These are phyloP conservation scores for Dicaeum eximium DNA, from an alignment of 2,113 vertebrate genomes.

Conservation along the genomic window DNA sequence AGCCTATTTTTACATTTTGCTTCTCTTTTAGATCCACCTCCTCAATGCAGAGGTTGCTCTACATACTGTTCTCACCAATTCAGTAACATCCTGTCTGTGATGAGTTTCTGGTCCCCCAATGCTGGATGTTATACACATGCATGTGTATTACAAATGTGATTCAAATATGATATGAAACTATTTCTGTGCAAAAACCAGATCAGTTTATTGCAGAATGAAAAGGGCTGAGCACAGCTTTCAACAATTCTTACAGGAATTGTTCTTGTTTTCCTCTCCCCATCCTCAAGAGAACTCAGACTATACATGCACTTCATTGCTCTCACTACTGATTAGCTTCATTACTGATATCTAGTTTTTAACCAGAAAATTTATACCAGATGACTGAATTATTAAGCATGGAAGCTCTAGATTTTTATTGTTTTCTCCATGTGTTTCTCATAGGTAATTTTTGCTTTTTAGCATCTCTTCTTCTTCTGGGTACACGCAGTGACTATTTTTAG, in stretches of 20 bases:
- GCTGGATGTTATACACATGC: not conserved
- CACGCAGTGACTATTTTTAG: not conserved
- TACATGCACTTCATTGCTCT: not conserved
- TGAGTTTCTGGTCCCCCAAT: not conserved
- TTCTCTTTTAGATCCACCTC: constrained; percentile 31
- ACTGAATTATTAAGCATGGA: not conserved
- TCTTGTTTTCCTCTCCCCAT: not conserved
- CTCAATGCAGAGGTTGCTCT: constrained; percentile 30
- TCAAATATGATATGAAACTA: not conserved
- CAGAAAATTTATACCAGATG: not conserved
- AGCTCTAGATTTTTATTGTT: not conserved
- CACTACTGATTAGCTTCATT: not conserved
- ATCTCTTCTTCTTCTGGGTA: not conserved
- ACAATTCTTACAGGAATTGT: not conserved
- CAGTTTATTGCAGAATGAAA: not conserved
- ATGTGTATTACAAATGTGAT: not conserved
- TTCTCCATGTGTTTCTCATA: not conserved
- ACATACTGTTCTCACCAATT: not conserved
- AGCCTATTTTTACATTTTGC: constrained; percentile 22
- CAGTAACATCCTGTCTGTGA: not conserved
- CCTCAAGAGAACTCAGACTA: not conserved
- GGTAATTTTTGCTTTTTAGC: not conserved
- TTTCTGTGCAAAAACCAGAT: not conserved
- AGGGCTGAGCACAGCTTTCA: not conserved
- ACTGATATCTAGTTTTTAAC: not conserved